phyloP scores from a whole-genome alignment of 2,888 invertebrate species.

The Notocelia uddmanniana region DNA sequence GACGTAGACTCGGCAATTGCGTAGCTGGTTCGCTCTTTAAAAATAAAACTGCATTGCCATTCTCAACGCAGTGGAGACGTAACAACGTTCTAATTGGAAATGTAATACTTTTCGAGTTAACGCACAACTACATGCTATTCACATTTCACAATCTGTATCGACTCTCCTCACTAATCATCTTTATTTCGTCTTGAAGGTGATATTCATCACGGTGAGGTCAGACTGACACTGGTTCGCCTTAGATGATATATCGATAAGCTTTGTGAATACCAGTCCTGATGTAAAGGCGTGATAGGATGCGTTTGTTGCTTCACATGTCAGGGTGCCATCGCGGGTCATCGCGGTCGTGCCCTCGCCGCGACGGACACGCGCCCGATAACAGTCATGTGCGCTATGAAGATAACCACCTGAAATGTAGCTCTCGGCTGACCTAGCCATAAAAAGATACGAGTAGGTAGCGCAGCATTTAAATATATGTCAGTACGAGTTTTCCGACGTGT shows the following conservation, averaged over 20 bases:
- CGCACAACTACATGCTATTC: not conserved
- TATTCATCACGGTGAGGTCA: not conserved
- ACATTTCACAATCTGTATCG: not conserved
- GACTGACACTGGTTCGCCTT: not conserved
- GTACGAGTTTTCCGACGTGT: not conserved
- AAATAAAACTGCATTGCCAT: constrained; percentile 17
- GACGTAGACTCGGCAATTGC: not conserved
- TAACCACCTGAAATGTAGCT: constrained; percentile 28
- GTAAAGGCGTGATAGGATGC: constrained; percentile 12
- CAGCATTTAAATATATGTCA: constrained; percentile 12
- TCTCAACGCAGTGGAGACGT: not conserved
- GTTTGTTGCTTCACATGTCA: constrained; percentile 40
- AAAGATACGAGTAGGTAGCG: not conserved
- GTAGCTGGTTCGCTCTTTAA: not conserved
- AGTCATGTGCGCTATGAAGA: constrained; percentile 38
- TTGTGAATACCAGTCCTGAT: constrained; percentile 1
- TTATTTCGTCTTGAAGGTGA: not conserved
- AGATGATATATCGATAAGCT: constrained; percentile 3
- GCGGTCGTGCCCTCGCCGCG: constrained; percentile 33
- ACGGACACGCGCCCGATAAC: constrained; percentile 30
- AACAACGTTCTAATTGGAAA: constrained; percentile 14
- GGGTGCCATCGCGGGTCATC: constrained; percentile 40
- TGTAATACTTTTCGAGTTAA: not conserved
- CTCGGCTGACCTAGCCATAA: constrained; percentile 2
- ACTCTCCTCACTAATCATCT: not conserved